Evolutionary conservation across 1,140 invertebrate genomes (phyloP), one percentile per base, ranked within the genome.

Genomic region (Drosophila sucinea): DNA sequence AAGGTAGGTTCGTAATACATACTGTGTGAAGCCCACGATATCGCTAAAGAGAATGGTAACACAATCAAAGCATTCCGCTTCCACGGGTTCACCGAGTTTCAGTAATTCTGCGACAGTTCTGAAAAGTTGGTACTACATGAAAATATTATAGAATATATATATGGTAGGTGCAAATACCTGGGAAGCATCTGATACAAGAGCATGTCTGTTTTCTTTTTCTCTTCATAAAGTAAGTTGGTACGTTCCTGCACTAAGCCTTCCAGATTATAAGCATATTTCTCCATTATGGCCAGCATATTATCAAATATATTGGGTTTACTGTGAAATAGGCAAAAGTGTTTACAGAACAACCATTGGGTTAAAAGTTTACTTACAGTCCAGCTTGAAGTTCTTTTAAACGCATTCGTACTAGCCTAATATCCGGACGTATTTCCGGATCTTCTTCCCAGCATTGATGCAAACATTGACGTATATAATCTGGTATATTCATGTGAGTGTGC

Each of bases 261-360:
- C 77, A 98, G 93, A 93, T 98, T 98, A 91, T 97, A 98, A 11
- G 97, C 98, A 92, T 98, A 98, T 91, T 98, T 98, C 90, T 98
- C 97, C 83, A 98, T 92, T 95, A 98, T 98, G 93, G 97, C 96
- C 83, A 98, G 97, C 97, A 98, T 98, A 3, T 97, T 98, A 91
- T 98, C 97, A 27, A 98, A 97, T 78, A 98, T 97, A 91, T 98
- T 98, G 2, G 97, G 96, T 93, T 98, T 98, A 81, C 97, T 90
- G 10, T 1, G 4, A n/a, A 4, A 23, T 25, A 3, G 40, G 2
- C n/a, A 51, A 44, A 44, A 60, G 35, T 25, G 27, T 32, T 54
- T n/a, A 55, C 11, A 23, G 1, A 44, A 6, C 5, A 1, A 23
- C 10, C 0, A 23, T 1, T 17, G 1, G 5, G 25, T 4, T 56